Base-by-base conservation (phyloP, 1,140 invertebrate genomes). In the Calliphora vicina region DNA sequence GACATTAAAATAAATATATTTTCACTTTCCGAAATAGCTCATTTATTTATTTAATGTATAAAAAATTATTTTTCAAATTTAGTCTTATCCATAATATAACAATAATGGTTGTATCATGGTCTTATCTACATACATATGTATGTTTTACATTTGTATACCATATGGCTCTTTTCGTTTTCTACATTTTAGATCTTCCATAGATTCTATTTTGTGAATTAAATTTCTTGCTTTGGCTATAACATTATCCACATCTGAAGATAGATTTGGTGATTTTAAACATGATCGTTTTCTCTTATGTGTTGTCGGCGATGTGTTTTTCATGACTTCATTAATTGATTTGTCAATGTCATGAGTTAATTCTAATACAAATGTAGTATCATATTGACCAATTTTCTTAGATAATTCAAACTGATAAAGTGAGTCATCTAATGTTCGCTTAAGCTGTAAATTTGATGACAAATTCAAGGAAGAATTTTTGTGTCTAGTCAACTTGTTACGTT, bases 371-470 rank as follows among this genome's bases (percentile, higher is more conserved):
- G 29, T 13, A 15, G 26, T 29, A 35, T 84, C 83, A 27, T 43
- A 84, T 29, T 43, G 50, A 61, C 83, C 81, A 12, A 67, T 43
- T 50, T 82, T 57, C 67, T 84, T 84, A 0, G 80, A 27, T 45
- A 84, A 67, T 82, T 84, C 82, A 72, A 84, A 84, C 35, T 84
- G 45, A 29, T 83, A 82, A 26, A 84, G 17, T n/a, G 80, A 83
- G 1, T 82, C 82, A 74, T 84, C 84, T 12, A 84, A 27, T 23
- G 81, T 73, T 0, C 82, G 80, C 29, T 80, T 80, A 61, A 50
- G 35, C 25, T 82, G 74, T 29, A 80, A 13, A 35, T 29, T 35
- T 5, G 20, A 9, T 61, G 23, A n/a, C n/a, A n/a, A n/a, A 25
- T 61, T 81, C 27, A 6, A 6, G 20, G 61, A 67, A 25, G 9